Percentiles rank a stretch among this genome's conserved stretches.
Conservation (phyloP, 2,797 vertebrate genomes). For the Scyliorhinus canicula region DNA sequence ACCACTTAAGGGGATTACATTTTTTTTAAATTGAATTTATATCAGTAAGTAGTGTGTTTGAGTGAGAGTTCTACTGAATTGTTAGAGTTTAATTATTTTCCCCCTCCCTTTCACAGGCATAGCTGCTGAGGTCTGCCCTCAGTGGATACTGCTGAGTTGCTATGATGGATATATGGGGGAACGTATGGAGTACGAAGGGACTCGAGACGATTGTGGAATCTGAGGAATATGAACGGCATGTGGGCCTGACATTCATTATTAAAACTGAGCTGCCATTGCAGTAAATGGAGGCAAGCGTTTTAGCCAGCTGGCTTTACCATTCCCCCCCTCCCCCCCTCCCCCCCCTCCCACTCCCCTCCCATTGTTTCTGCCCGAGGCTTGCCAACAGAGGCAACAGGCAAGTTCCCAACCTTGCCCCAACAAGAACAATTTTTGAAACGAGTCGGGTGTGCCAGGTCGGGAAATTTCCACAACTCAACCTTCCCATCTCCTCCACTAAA, state of each 20-base stretch:
- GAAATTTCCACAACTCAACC: too few species aligned
- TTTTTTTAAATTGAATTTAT: not conserved
- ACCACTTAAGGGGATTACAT: not conserved
- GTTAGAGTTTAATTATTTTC: too few species aligned
- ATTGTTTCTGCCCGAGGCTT: too few species aligned
- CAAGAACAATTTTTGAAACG: too few species aligned
- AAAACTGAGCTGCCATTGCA: not conserved
- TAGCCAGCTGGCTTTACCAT: not conserved
- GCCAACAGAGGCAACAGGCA: too few species aligned
- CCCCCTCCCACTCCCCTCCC: too few species aligned
- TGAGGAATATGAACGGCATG: too few species aligned
- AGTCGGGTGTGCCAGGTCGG: too few species aligned
- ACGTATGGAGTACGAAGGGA: too few species aligned
- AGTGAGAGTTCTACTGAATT: not conserved
- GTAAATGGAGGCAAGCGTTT: not conserved
- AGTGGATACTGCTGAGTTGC: not conserved
- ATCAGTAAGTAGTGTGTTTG: not conserved
- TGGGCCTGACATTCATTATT: not conserved
- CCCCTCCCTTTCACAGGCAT: not conserved
- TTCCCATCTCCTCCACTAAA: not conserved
- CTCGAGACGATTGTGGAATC: too few species aligned
- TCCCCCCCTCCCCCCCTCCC: too few species aligned
- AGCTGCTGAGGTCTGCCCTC: not conserved
- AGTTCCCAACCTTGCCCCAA: too few species aligned
- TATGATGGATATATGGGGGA: not conserved